A percentile compares a stretch with the other conserved stretches of the same genome.
These are phyloP conservation scores for Pterostichus niger DNA, from an alignment of 2,888 invertebrate species.

Conservation along the genomic window DNA sequence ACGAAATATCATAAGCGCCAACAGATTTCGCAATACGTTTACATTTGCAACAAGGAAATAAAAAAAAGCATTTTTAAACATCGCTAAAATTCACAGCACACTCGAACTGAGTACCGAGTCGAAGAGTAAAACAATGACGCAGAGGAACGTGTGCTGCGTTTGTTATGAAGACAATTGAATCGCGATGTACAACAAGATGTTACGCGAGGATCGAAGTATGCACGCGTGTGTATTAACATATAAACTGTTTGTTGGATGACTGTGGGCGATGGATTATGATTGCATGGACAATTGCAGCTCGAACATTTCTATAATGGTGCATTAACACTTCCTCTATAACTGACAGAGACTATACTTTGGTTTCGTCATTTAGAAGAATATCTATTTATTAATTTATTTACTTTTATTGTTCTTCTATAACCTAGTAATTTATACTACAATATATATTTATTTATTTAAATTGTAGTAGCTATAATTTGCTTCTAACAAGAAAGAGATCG, in stretches of 20 bases:
- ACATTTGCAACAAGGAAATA: neutral
- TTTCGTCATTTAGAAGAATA: no score
- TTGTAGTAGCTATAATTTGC: no score
- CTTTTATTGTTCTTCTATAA: no score
- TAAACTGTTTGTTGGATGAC: conserved; percentile 9
- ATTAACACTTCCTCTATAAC: conserved; percentile 29
- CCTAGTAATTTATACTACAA: no score
- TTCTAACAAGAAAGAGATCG: no score
- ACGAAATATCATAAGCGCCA: neutral
- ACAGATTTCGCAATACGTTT: neutral
- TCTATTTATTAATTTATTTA: no score
- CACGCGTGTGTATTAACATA: conserved; percentile 46
- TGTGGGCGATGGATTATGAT: conserved; percentile 43
- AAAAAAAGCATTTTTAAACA: conserved; percentile 10
- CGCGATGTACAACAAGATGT: conserved; percentile 39
- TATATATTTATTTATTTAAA: no score
- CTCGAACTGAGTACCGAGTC: neutral
- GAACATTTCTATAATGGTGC: conserved; percentile 41
- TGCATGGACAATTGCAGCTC: neutral
- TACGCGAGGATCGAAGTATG: conserved; percentile 12
- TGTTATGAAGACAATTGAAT: conserved; percentile 55
- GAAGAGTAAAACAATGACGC: conserved; percentile 45
- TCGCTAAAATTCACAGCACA: conserved; percentile 34
- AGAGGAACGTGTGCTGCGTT: conserved; percentile 24
- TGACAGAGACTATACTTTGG: neutral